Evolutionary conservation across 2,797 vertebrate genomes (phyloP), one percentile per base, ranked within the genome.

Genomic region (Cyprinodon diabolis): DNA sequence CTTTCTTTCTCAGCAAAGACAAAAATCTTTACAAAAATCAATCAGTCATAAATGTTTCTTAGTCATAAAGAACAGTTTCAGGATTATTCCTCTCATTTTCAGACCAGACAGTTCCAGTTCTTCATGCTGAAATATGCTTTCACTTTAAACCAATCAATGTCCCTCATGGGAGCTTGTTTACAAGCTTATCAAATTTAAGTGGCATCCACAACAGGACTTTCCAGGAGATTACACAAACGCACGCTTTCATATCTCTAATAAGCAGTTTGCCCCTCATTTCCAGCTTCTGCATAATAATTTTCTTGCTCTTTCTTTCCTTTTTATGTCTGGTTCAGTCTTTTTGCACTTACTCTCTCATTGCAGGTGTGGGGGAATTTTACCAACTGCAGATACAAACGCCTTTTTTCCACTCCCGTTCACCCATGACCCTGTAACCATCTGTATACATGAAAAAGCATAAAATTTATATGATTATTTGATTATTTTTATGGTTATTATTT

Each of bases 301-400:
- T 69, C 52, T 71, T 52, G 70, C 23, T 54, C 54, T 78, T 60
- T 65, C 51, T 65, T 11, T n/a, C 2, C 40, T 23, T 60, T 43
- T 60, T 30, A 1, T 73, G 40, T 79, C 37, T 68, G 35, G 57
- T 49, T 81, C 23, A 56, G 51, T 86, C 66, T 77, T 75, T 65
- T 60, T 72, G 66, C 74, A 70, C 74, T 81, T 75, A 79, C 56
- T 85, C 68, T 80, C 19, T 57, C 75, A 47, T 9, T 52, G 81
- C 87, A 90, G 83, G 80, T 91, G 88, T 76, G 84, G 82, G 62
- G 86, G 83, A 84, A 87, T 84, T 89, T 89, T 80, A 74, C 78
- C 77, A 48, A 35, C 45, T 67, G 71, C 25, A 68, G 10, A 19
- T 30, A 71, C 37, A 13, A 21, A n/a, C 43, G 0, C n/a, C 52